A percentile compares a stretch with the other conserved stretches of the same genome.
Conservation (phyloP, 2,113 vertebrate genomes). For the Dryoscopus gambensis region DNA sequence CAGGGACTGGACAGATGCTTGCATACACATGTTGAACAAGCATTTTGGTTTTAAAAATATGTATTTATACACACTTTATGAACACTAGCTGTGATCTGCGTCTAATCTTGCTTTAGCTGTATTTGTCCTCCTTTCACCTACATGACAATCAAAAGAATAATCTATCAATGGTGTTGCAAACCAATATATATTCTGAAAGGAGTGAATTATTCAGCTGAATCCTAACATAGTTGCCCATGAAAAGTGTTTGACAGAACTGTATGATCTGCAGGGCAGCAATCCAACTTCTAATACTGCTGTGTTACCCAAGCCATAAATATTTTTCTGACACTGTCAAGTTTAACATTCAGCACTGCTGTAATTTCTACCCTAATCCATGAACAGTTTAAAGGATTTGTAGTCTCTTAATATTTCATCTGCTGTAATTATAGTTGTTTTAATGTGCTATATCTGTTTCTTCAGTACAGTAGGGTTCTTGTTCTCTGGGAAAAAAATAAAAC, state of each 20-base stretch:
- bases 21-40: not conserved
- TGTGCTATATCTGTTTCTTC: not conserved
- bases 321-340: not conserved
- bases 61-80: not conserved
- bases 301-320: not conserved
- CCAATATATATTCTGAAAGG: not conserved
- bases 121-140: not conserved
- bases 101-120: not conserved
- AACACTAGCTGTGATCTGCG: not conserved
- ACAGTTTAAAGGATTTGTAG: not conserved
- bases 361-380: slow-evolving; percentile 14
- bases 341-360: not conserved
- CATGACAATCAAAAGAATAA: not conserved
- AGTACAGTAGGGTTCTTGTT: not conserved
- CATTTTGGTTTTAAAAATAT: not conserved
- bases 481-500: not conserved
- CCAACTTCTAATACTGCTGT: slow-evolving; percentile 1
- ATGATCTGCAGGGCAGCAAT: slow-evolving; percentile 1
- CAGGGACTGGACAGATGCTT: not conserved
- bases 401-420: not conserved
- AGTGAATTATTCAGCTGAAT: not conserved
- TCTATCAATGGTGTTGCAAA: not conserved
- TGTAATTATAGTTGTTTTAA: not conserved
- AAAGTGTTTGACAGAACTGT: not conserved
- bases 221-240: not conserved